A percentile compares a stretch with the other conserved stretches of the same genome.
Evolutionary conservation across 2,797 vertebrate genomes (phyloP).

Genomic region (Hyperoplus lanceolatus): DNA sequence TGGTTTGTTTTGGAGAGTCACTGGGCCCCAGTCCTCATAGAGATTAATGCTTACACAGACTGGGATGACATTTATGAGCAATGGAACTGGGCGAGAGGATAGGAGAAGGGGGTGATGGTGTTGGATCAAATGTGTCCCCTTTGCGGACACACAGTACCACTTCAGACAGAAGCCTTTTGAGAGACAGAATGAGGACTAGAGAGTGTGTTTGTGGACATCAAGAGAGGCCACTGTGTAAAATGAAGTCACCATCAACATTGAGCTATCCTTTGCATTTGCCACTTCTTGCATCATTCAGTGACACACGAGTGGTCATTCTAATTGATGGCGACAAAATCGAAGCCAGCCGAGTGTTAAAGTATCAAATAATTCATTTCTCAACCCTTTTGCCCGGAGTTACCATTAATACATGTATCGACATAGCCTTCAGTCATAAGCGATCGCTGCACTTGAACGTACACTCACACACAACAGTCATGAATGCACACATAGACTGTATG

Average conservation of each 20-base stretch:
- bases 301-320: conserved; percentile 47
- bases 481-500: conserved; percentile 50
- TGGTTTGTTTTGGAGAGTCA: conserved; percentile 82
- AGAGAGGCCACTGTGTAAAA: conserved; percentile 11
- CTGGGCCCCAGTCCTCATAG: conserved; percentile 72
- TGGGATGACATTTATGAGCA: conserved; percentile 85
- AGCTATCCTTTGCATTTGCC: conserved; percentile 31
- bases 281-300: conserved; percentile 38
- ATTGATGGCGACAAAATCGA: conserved; percentile 56
- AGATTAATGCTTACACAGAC: conserved; percentile 82
- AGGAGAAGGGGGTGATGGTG: conserved; percentile 57
- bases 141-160: conserved; percentile 29
- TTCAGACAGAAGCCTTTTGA: conserved; percentile 34
- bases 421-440: conserved; percentile 52
- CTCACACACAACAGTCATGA: conserved; percentile 24
- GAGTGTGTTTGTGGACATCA: conserved; percentile 21
- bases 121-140: conserved; percentile 61
- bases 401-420: conserved; percentile 67
- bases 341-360: conserved; percentile 62
- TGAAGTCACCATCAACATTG: conserved; percentile 32
- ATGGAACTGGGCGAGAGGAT: conserved; percentile 56
- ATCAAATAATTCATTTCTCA: conserved; percentile 73
- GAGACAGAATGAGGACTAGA: conserved; percentile 43
- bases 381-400: conserved; percentile 49
- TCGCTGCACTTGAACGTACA: conserved; percentile 25